Conservation (phyloP, 1,140 invertebrate species). For the Mycetomoellerius zeteki region DNA sequence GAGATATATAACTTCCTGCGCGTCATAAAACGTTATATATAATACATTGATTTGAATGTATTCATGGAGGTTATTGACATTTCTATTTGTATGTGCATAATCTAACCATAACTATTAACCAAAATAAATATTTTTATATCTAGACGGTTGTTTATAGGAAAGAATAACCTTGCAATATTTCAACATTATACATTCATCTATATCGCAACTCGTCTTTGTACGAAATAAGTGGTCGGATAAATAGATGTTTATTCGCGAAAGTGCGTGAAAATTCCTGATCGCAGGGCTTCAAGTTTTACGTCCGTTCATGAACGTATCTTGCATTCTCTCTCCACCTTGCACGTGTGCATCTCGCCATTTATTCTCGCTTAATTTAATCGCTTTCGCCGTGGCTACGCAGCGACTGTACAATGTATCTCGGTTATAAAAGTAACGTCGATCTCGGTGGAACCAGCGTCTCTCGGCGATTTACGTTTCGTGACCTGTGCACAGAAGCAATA, state of each 20-base stretch:
- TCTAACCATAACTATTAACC: neutral
- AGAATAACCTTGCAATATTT: neutral
- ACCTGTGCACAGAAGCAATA: slow-evolving; percentile 31
- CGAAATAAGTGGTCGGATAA: neutral
- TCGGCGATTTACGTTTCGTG: slow-evolving; percentile 45
- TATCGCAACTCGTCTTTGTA: no score
- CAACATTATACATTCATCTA: neutral
- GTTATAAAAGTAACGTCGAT: slow-evolving; percentile 33
- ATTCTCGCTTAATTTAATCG: slow-evolving; percentile 31
- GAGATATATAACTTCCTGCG: neutral
- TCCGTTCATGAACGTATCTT: neutral
- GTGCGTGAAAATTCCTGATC: neutral
- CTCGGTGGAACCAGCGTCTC: slow-evolving; percentile 5
- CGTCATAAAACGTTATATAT: neutral
- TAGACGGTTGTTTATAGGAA: neutral
- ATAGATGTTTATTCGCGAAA: neutral
- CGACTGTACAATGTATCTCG: neutral
- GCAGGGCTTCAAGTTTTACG: neutral
- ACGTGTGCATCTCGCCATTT: neutral
- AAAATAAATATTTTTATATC: neutral
- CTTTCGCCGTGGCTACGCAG: neutral
- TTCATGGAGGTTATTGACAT: neutral
- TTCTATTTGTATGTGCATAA: neutral
- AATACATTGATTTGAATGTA: neutral
- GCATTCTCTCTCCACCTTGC: neutral